Base-by-base conservation (phyloP, 2,888 invertebrate species). In the Drosophila hamatofila region DNA sequence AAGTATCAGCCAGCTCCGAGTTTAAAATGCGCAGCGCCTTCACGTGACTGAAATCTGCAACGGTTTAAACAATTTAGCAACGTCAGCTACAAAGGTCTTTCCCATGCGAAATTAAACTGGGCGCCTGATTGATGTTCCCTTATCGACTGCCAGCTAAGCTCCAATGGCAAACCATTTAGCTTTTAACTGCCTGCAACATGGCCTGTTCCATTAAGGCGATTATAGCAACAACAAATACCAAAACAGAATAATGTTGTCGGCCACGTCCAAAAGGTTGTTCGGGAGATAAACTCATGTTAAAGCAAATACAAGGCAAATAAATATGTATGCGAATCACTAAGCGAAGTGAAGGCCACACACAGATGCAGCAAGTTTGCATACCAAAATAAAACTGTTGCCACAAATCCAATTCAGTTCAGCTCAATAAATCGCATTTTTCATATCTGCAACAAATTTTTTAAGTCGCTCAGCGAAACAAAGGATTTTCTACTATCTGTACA, bases 1-100 rank as follows among this genome's bases (percentile, higher is more conserved):
- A 93, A 0, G 97, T 97, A 92, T 98, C 97, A 3, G 98, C 98
- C 65, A 99, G 93, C 92, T 99, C 98, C 0, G 97, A 94, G 94
- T 99, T 99, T 23, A 97, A 93, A 61, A 96, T 94, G 81, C 96
- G 95, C 41, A 95, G 92, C 56, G 97, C 94, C 92, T 97, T 97
- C 7, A 94, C 94, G 77, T 96, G 95, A 91, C 96, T 97, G 93
- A 96, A 99, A 94, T 98, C 98, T 98, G 93, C 21, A 94, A 59
- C 23, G 23, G 56, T 16, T n/a, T 54, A 30, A 49, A 58, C 25
- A 57, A 46, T 25, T 58, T 27, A 49, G 27, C 18, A n/a, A 12
- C 14, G 44, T 23, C 46, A 58, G 35, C 27, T 1, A 39, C 7
- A 18, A 33, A 51, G 5, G 48, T 8, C 8, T 8, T 3, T 7